A percentile compares a stretch with the other conserved stretches of the same genome.
Conservation (phyloP, 1,140 invertebrate genomes). For the Melanaphis sacchari region DNA sequence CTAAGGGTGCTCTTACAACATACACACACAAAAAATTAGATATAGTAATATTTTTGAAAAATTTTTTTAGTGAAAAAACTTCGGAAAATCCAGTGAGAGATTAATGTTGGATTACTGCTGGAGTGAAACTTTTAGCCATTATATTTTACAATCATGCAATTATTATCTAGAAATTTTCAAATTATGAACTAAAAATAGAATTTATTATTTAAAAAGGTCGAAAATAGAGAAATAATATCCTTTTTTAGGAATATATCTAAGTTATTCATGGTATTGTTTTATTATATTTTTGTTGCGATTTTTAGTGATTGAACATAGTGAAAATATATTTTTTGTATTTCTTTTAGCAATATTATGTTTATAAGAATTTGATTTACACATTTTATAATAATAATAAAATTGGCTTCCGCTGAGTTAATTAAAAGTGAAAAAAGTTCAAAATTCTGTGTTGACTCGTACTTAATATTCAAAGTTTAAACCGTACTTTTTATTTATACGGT, state of each 20-base stretch:
- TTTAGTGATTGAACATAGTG: background rate
- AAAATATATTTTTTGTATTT: too few species aligned
- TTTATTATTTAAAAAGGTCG: background rate
- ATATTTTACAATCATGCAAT: background rate
- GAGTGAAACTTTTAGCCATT: background rate
- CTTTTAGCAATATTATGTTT: background rate
- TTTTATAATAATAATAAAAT: background rate
- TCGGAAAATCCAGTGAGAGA: background rate
- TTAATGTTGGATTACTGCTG: background rate
- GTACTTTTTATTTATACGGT: background rate
- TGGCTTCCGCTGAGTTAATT: background rate
- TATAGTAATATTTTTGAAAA: background rate
- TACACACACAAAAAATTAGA: background rate
- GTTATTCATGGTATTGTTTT: background rate
- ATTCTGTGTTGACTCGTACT: background rate
- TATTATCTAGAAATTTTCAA: background rate
- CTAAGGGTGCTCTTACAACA: background rate
- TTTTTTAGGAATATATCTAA: background rate
- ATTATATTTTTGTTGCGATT: too few species aligned
- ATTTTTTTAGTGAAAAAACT: background rate
- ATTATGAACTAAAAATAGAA: background rate
- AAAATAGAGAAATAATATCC: too few species aligned
- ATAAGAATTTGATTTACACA: background rate
- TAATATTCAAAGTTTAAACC: background rate
- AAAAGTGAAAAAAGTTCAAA: background rate